Base-by-base conservation (phyloP, 2,113 vertebrate species). In the Nothocercus julius region DNA sequence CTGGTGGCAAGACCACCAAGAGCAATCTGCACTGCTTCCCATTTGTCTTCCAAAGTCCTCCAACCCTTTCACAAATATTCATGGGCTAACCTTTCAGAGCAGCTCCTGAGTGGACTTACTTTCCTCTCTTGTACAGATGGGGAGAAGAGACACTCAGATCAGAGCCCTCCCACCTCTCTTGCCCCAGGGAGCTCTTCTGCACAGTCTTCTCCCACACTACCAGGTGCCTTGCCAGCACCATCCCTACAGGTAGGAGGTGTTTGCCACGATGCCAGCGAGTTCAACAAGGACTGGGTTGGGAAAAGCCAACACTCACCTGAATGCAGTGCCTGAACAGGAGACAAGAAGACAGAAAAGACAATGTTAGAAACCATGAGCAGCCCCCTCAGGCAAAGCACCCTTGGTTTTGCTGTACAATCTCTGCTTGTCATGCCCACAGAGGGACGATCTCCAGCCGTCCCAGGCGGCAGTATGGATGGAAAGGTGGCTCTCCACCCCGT, bases 231-330 rank as follows among this genome's bases (percentile, higher is more conserved):
- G 13, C 20, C 53, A 64, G 64, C 49, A 64, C n/a, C 5, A 5
- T 22, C 40, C 36, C 68, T n/a, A 34, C 21, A 5, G 30, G 19
- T 22, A 38, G 8, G 16, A 27, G 47, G n/a, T 5, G 36, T 32
- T 36, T 28, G 28, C 40, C n/a, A 13, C 14, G n/a, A 38, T 15
- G 34, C 1, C 1, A 28, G 9, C 1, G 11, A 62, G 44, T 38
- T 22, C 53, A 22, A 1, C 5, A 2, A 7, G 32, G 19, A 59
- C 16, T 13, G 16, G 36, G 82, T 27, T 62, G 64, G 70, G 63
- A 28, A 88, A 72, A 19, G 24, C 6, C 76, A 78, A 75, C 53
- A 96, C 98, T 97, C 91, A 98, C 98, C 97, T 97, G 95, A 96
- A 94, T 0, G 93, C 87, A 78, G 75, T 87, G 93, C 96, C 98